Percentiles rank a stretch among this genome's conserved stretches.
Conservation (phyloP, 2,888 invertebrate genomes). For the Xanthorhoe spadicearia region DNA sequence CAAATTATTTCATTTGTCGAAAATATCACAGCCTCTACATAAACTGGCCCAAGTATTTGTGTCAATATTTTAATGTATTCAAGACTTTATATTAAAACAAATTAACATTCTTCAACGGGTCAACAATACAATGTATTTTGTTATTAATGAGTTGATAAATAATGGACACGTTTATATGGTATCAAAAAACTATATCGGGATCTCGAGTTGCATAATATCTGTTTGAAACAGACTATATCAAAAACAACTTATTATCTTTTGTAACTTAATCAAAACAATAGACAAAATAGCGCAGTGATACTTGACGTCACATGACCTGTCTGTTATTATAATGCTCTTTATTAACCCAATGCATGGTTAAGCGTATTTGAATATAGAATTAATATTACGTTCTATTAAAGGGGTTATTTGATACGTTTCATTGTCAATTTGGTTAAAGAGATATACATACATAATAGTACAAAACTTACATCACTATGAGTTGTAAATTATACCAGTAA, state of each 20-base stretch:
- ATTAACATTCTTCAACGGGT: no score
- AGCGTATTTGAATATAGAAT: constrained; percentile 20
- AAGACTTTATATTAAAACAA: no score
- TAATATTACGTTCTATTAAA: not conserved
- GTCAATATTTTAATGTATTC: not conserved
- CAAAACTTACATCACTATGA: no score
- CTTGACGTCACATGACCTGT: constrained; percentile 26
- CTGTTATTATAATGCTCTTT: constrained; percentile 3
- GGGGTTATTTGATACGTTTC: not conserved
- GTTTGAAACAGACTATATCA: no score
- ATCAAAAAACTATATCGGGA: no score
- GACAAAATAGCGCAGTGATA: constrained; percentile 23
- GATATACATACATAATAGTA: no score
- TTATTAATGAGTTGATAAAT: no score
- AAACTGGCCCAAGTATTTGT: not conserved
- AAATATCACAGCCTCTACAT: not conserved
- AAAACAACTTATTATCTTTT: not conserved
- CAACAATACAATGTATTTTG: no score
- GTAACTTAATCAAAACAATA: constrained; percentile 11
- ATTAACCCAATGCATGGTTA: constrained; percentile 20
- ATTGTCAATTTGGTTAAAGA: not conserved
- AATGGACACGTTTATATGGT: no score
- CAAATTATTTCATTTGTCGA: constrained; percentile 7
- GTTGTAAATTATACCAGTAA: no score
- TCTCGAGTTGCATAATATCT: no score